These are phyloP conservation scores for Drosophila kikkawai DNA, from an alignment of 1,140 invertebrate genomes.

Conservation along the genomic window DNA sequence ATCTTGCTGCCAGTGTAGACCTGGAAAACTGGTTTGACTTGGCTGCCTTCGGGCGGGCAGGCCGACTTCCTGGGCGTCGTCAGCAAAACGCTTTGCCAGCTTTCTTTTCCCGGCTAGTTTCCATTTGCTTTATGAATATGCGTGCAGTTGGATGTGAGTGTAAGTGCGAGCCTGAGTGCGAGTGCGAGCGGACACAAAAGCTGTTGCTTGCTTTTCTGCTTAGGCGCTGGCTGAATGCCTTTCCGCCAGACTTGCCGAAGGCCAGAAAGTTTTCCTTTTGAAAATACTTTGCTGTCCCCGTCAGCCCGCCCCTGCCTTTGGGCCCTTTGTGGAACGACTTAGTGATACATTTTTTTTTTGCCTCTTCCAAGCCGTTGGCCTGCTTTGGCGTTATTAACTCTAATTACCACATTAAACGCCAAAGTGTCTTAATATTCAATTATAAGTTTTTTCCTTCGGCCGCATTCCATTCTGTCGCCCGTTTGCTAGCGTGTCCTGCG, in stretches of 20 bases:
- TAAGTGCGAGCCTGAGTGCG: constrained; percentile 1
- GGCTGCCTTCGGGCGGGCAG: constrained; percentile 26
- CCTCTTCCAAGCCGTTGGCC: constrained; percentile 64
- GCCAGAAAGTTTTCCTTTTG: constrained; percentile 61
- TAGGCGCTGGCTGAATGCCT: constrained; percentile 72
- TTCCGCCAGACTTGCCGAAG: constrained; percentile 57
- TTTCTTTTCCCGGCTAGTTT: constrained; percentile 64
- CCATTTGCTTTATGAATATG: constrained; percentile 65
- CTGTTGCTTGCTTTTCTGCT: constrained; percentile 73
- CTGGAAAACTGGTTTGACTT: constrained; percentile 23
- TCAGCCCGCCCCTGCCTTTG: not conserved
- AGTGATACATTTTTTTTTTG: constrained; percentile 41
- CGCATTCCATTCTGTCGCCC: constrained; percentile 12
- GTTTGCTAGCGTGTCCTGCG: constrained; percentile 59
- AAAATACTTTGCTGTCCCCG: constrained; percentile 32
- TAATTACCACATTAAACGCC: constrained; percentile 81
- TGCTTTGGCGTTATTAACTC: constrained; percentile 75
- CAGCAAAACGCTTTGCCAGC: constrained; percentile 65
- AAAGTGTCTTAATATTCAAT: constrained; percentile 83
- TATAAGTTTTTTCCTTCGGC: constrained; percentile 59
- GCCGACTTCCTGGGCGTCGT: constrained; percentile 51
- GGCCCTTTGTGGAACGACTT: constrained; percentile 52
- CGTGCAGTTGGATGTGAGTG: constrained; percentile 16
- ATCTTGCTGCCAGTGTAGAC: not conserved
- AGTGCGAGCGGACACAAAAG: constrained; percentile 52